A percentile compares a stretch with the other conserved stretches of the same genome.
These are phyloP conservation scores for Diarsia mendica DNA, from an alignment of 2,888 invertebrate species.

Conservation along the genomic window DNA sequence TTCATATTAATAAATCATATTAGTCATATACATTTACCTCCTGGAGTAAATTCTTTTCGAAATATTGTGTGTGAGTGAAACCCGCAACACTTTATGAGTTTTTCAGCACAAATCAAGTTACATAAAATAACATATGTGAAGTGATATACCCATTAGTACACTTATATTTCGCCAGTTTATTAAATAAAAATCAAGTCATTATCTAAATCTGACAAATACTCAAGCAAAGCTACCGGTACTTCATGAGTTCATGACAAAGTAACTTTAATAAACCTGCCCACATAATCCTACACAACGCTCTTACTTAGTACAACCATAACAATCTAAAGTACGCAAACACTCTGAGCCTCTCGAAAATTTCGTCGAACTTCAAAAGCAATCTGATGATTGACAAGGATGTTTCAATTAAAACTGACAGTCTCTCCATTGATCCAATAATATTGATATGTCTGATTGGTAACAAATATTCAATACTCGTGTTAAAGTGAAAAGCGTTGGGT, in stretches of 20 bases:
- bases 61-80: background rate
- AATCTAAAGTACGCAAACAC: slow-evolving; percentile 41
- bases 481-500: slow-evolving; percentile 66
- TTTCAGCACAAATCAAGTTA: background rate
- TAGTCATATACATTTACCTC: background rate
- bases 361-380: slow-evolving; percentile 60
- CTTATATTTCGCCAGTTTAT: too few relatives aligned
- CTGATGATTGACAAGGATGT: slow-evolving; percentile 72
- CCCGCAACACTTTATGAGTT: background rate
- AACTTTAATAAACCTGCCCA: slow-evolving; percentile 28
- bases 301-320: slow-evolving; percentile 27
- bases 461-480: slow-evolving; percentile 74
- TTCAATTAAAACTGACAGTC: slow-evolving; percentile 82
- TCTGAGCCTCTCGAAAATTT: slow-evolving; percentile 49
- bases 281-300: slow-evolving; percentile 35
- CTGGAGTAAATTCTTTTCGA: background rate
- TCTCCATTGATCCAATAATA: slow-evolving; percentile 78
- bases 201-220: background rate
- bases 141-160: too few relatives aligned
- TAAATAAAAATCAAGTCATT: background rate
- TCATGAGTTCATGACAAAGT: slow-evolving; percentile 2
- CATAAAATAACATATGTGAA: background rate
- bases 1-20: background rate
- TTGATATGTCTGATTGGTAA: slow-evolving; percentile 78
- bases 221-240: background rate